Percentiles rank a stretch among this genome's conserved stretches.
These are phyloP conservation scores for Onthophagus sagittarius DNA, from an alignment of 2,888 invertebrate species.

Conservation along the genomic window DNA sequence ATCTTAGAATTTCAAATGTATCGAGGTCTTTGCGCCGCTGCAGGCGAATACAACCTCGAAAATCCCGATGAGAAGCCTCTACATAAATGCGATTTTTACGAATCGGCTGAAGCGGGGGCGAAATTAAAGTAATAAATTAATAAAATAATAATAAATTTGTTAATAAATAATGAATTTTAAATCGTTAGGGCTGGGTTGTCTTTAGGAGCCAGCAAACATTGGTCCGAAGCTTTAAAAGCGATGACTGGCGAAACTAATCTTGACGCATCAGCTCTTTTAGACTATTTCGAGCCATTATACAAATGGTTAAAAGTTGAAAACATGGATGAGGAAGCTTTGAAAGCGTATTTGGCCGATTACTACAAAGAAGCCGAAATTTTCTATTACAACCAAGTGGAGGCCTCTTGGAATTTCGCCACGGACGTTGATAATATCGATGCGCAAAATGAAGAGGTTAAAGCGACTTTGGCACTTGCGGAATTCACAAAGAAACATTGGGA, in stretches of 20 bases:
- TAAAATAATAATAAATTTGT: neutral
- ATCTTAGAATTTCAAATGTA: constrained; percentile 80
- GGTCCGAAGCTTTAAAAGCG: constrained; percentile 57
- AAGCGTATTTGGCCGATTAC: constrained; percentile 9
- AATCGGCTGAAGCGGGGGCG: constrained; percentile 42
- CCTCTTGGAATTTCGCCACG: constrained; percentile 30
- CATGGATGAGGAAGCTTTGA: constrained; percentile 16
- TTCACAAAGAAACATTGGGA: constrained; percentile 47
- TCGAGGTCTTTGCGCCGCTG: constrained; percentile 62
- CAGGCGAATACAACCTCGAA: constrained; percentile 59
- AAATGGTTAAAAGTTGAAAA: constrained; percentile 48
- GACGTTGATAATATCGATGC: constrained; percentile 39
- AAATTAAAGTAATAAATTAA: constrained; percentile 51
- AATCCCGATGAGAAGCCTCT: constrained; percentile 36
- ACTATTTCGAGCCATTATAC: constrained; percentile 57
- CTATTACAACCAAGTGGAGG: constrained; percentile 14
- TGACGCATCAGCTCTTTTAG: constrained; percentile 53
- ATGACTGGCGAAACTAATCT: constrained; percentile 56
- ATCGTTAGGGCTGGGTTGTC: constrained; percentile 49
- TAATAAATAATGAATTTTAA: neutral
- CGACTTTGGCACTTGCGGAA: constrained; percentile 32
- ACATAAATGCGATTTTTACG: constrained; percentile 38
- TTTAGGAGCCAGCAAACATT: constrained; percentile 51
- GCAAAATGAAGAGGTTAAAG: constrained; percentile 33
- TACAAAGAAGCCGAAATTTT: constrained; percentile 15